Base-by-base conservation (phyloP, 2,888 invertebrate genomes). In the Eulithis testata region DNA sequence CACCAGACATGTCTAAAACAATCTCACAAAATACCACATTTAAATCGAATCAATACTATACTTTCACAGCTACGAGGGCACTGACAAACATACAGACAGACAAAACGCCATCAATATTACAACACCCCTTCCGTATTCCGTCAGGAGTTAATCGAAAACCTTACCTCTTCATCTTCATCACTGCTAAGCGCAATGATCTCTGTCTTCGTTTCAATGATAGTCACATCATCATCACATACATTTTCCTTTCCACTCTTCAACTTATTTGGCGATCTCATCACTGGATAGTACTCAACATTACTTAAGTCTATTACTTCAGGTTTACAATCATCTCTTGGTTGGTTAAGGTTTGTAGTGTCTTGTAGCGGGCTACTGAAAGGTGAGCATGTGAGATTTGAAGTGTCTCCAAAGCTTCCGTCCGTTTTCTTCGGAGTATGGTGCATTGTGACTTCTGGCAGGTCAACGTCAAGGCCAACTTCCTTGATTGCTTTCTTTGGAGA, bases 131-230 rank as follows among this genome's bases (percentile, higher is more conserved):
- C 21, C 21, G 21, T 21, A 21, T 21, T 21, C 21, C 21, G 21
- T 21, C 21, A 21, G 21, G 21, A 2, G 21, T 21, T 21, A 21
- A 21, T 21, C 21, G 2, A 21, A 21, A 21, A 1, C 8, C 84
- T 82, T 68, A 90, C 89, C 80, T 82, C 84, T 49, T 67, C 63
- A 49, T 66, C 62, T 5, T 92, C 93, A 36, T 92, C 93, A 60
- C 93, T 93, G 80, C 93, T 93, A 11, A 93, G 74, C 8, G 88
- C 87, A 43, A 93, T 90, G 11, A 94, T 81, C 73, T 90, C 90
- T 5, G 86, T 82, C 56, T 83, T 81, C 0, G 72, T 76, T 54
- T 91, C 90, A 57, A 91, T 81, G 11, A 92, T 88, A 2, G 90
- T 84, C 11, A 92, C 82, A 60, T 92, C 91, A 73, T 92, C 90